Conservation (phyloP, 2,888 invertebrate genomes). For the Zhuqinia jingwanae region DNA sequence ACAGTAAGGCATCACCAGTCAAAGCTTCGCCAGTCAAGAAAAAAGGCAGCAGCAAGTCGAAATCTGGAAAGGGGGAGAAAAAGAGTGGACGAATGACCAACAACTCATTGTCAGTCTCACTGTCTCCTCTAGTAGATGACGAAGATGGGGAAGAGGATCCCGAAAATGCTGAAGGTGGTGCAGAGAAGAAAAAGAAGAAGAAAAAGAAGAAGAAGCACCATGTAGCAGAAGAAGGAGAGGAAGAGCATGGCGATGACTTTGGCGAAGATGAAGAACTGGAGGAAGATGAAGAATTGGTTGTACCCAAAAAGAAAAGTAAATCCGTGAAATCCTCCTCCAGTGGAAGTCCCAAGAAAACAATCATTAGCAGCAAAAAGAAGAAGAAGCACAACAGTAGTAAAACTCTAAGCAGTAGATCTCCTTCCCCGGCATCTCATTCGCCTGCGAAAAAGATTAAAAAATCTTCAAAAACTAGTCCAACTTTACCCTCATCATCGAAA, state of each 20-base stretch:
- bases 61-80: conserved; percentile 81
- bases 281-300: background rate
- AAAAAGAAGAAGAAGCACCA: conserved; percentile 36
- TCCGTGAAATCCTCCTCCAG: conserved; percentile 81
- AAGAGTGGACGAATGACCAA: conserved; percentile 81
- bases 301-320: conserved; percentile 81
- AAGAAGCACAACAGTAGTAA: conserved; percentile 60
- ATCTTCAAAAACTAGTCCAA: conserved; percentile 57
- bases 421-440: conserved; percentile 61
- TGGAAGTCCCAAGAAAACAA: conserved; percentile 82
- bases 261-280: conserved; percentile 79
- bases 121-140: conserved; percentile 72
- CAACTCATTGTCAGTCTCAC: conserved; percentile 77
- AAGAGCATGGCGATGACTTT: background rate
- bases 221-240: conserved; percentile 78
- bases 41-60: conserved; percentile 37
- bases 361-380: conserved; percentile 78
- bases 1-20: conserved; percentile 59
- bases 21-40: conserved; percentile 60
- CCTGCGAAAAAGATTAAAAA: conserved; percentile 64
- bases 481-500: background rate
- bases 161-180: background rate
- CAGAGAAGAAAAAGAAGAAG: conserved; percentile 58
- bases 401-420: conserved; percentile 49
- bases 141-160: conserved; percentile 55